A percentile compares a stretch with the other conserved stretches of the same genome.
Evolutionary conservation across 92 coral and sea anemone genomes (phyloP).

Genomic region (Phenganax marumi): DNA sequence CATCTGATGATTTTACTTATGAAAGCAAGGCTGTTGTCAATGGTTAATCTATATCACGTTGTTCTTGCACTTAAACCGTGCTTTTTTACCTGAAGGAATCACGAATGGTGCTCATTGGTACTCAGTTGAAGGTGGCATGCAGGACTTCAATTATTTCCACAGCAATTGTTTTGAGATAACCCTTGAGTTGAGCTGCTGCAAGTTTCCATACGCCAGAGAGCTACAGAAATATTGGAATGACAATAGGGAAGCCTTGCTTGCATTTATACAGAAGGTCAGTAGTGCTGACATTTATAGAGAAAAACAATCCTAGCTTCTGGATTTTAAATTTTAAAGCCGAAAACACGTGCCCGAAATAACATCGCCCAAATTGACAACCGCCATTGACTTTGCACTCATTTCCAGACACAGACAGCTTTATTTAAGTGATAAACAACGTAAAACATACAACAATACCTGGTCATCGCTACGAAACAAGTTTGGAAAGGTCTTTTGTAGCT

Average conservation of each 20-base stretch:
- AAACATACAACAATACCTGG: too few species aligned
- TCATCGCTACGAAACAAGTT: too few species aligned
- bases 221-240: constrained; percentile 69
- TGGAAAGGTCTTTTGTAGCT: too few species aligned
- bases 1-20: too few species aligned
- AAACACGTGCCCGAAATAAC: too few species aligned
- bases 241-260: constrained; percentile 72
- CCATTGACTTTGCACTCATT: too few species aligned
- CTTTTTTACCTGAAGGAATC: constrained; percentile 60
- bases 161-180: constrained; percentile 91
- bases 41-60: not conserved
- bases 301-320: too few species aligned
- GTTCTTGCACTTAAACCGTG: not conserved
- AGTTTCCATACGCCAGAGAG: constrained; percentile 61
- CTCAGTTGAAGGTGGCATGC: constrained; percentile 92
- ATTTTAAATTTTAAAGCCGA: too few species aligned
- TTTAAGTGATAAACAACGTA: too few species aligned
- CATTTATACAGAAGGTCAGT: constrained; percentile 62
- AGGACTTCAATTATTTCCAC: constrained; percentile 85
- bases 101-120: constrained; percentile 98
- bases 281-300: not conserved
- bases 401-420: too few species aligned
- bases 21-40: too few species aligned
- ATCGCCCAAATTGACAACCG: too few species aligned
- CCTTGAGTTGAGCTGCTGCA: constrained; percentile 92